Evolutionary conservation across 1,140 invertebrate species (phyloP).

Genomic region (Drosophila kanapiae): DNA sequence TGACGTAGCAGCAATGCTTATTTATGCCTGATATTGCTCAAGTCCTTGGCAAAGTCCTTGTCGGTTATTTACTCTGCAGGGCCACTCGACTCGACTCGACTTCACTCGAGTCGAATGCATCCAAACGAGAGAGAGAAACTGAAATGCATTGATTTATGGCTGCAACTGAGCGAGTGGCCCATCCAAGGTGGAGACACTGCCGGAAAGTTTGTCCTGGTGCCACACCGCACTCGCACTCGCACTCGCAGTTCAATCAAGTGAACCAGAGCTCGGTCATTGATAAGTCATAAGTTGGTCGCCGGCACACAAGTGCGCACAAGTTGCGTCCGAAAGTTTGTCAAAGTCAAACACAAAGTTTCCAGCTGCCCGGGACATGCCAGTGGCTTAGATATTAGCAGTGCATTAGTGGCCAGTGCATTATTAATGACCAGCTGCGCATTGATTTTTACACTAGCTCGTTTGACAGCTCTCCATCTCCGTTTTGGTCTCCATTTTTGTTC

Average conservation of each 20-base stretch:
- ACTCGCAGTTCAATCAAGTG: conserved; percentile 70
- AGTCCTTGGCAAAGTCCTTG: conserved; percentile 64
- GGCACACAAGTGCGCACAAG: conserved; percentile 50
- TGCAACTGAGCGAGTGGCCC: conserved; percentile 47
- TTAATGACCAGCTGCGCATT: conserved; percentile 63
- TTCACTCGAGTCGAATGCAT: conserved; percentile 58
- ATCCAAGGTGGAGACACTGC: conserved; percentile 44
- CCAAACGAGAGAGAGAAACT: conserved; percentile 58
- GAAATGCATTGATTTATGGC: conserved; percentile 81
- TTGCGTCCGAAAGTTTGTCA: conserved; percentile 69
- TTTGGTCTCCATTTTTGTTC: conserved; percentile 4
- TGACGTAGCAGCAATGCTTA: conserved; percentile 48
- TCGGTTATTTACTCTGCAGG: conserved; percentile 65
- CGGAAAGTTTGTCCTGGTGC: conserved; percentile 62
- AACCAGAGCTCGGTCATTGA: conserved; percentile 58
- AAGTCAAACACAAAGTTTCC: conserved; percentile 76
- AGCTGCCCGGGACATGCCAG: conserved; percentile 32
- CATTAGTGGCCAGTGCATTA: conserved; percentile 72
- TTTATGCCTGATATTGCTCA: conserved; percentile 53
- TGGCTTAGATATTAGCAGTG: conserved; percentile 69
- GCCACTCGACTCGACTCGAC: conserved; percentile 35
- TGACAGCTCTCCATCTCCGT: background rate
- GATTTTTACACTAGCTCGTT: conserved; percentile 50
- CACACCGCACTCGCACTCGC: conserved; percentile 19
- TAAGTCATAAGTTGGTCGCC: conserved; percentile 12